Percentiles rank a stretch among this genome's conserved stretches.
phyloP scores from a whole-genome alignment of 2,113 vertebrate species.

The Perognathus longimembris region DNA sequence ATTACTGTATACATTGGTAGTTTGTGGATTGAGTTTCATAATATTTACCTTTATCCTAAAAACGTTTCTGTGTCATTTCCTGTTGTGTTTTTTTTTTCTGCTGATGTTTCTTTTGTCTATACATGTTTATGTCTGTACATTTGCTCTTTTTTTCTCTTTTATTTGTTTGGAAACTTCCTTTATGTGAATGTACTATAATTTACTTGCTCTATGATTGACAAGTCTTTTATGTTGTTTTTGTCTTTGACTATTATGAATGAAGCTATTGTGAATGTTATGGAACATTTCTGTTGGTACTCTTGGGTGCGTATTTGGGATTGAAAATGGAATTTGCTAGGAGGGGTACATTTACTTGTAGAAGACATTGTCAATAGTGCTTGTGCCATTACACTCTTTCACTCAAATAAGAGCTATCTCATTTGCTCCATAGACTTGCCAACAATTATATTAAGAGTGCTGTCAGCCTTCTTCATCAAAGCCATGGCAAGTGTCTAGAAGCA shows the following conservation, averaged over 20 bases:
- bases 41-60: slow-evolving; percentile 6
- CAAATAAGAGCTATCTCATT: background rate
- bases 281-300: background rate
- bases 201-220: background rate
- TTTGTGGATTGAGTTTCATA: slow-evolving; percentile 11
- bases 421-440: background rate
- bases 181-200: background rate
- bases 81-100: background rate
- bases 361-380: background rate
- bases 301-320: background rate
- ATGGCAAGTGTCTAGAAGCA: background rate
- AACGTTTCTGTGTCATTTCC: background rate
- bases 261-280: background rate
- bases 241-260: background rate
- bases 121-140: background rate
- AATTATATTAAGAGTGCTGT: background rate
- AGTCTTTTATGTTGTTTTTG: slow-evolving; percentile 14
- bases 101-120: slow-evolving; percentile 3
- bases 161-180: background rate
- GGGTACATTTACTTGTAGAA: slow-evolving; percentile 23
- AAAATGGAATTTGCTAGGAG: slow-evolving; percentile 32
- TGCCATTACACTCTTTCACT: background rate
- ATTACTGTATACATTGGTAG: background rate
- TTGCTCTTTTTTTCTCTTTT: background rate
- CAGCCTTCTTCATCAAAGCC: background rate